A percentile compares a stretch with the other conserved stretches of the same genome.
Conservation (phyloP, 2,113 vertebrate species). For the Ammodytes dubius region DNA sequence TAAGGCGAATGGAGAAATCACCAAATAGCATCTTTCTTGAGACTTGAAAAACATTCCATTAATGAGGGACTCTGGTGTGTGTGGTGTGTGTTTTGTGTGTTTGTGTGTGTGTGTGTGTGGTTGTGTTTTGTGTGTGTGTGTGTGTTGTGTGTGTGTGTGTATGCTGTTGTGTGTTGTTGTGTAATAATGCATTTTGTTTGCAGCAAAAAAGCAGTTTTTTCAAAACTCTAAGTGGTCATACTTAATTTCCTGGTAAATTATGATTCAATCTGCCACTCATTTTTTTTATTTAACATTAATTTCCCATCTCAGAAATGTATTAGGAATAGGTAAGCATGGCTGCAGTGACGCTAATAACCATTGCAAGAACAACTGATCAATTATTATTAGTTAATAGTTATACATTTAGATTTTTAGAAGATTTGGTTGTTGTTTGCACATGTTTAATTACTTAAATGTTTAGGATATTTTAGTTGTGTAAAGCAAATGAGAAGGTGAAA, state of each 20-base stretch:
- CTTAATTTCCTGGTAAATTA: conserved; percentile 3
- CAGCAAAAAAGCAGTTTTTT: conserved; percentile 7
- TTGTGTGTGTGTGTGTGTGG: not conserved
- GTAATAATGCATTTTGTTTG: not conserved
- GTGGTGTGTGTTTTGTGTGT: not conserved
- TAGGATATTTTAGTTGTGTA: not conserved
- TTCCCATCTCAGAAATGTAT: conserved; percentile 2
- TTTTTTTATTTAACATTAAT: conserved; percentile 15
- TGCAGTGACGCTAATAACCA: not conserved
- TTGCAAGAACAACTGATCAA: not conserved
- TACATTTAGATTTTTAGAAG: not conserved
- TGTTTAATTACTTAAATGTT: not conserved
- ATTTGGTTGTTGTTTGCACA: not conserved
- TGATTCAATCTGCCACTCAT: not conserved
- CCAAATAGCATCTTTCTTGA: conserved; percentile 29
- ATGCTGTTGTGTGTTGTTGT: conserved; percentile 11
- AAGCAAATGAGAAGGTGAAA: not conserved
- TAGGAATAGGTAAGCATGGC: not conserved
- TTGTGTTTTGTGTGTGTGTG: too few species aligned
- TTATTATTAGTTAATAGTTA: not conserved
- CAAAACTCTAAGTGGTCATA: not conserved
- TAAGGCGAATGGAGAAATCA: conserved; percentile 58
- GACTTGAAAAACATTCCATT: conserved; percentile 33
- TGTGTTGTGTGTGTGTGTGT: not conserved
- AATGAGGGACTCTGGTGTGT: not conserved